These are phyloP conservation scores for Teleopsis dalmanni DNA, from an alignment of 1,140 invertebrate genomes.

Conservation along the genomic window DNA sequence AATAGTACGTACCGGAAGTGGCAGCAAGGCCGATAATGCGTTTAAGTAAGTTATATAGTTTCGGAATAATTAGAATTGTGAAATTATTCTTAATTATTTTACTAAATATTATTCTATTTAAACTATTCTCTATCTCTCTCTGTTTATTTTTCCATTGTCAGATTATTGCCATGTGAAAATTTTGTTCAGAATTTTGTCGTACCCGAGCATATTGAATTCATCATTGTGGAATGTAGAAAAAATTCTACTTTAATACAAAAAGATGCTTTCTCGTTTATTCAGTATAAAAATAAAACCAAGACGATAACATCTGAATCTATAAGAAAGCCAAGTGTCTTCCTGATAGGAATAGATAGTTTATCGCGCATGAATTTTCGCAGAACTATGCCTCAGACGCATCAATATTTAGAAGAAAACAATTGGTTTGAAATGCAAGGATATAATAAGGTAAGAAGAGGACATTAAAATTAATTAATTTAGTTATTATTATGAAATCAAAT, in stretches of 20 bases:
- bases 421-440: conserved; percentile 32
- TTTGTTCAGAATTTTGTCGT: conserved; percentile 26
- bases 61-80: no score
- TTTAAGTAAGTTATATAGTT: no score
- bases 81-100: no score
- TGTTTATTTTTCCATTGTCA: conserved; percentile 13
- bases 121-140: background rate
- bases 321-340: conserved; percentile 22
- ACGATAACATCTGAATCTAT: background rate
- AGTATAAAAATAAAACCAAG: no score
- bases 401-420: conserved; percentile 20
- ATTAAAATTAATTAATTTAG: no score
- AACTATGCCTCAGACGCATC: conserved; percentile 24
- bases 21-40: no score
- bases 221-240: conserved; percentile 23
- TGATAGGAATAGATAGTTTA: conserved; percentile 36
- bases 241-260: conserved; percentile 20
- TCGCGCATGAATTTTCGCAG: conserved; percentile 44
- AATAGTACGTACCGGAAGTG: no score
- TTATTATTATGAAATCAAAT: no score
- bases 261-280: conserved; percentile 31
- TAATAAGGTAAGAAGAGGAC: conserved; percentile 29
- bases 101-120: no score
- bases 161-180: conserved; percentile 17
- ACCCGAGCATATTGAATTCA: conserved; percentile 18